These are phyloP conservation scores for Neuroscelio doddi DNA, from an alignment of 2,888 invertebrate genomes.

Conservation along the genomic window DNA sequence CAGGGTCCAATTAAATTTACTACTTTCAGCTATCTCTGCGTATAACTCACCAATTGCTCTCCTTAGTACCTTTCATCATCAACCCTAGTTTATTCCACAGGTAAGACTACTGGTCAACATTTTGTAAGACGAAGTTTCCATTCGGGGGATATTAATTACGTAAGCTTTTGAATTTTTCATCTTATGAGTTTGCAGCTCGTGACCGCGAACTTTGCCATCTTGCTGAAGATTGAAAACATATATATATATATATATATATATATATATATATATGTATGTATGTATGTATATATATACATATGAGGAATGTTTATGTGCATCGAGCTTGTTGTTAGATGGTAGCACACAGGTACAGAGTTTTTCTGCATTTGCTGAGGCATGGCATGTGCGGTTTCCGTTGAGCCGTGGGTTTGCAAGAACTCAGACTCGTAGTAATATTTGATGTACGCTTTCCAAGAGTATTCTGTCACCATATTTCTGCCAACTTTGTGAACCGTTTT, in stretches of 20 bases:
- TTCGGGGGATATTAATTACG: slow-evolving; percentile 10
- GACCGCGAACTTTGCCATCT: neutral
- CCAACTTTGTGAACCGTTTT: slow-evolving; percentile 65
- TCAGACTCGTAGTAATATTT: slow-evolving; percentile 58
- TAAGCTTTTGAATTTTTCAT: slow-evolving; percentile 17
- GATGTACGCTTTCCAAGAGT: slow-evolving; percentile 60
- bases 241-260: too few relatives aligned
- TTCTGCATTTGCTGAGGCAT: neutral
- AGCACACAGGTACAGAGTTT: slow-evolving; percentile 2
- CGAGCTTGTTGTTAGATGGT: neutral
- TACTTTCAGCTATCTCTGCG: too few relatives aligned
- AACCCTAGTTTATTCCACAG: too few relatives aligned
- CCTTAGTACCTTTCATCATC: too few relatives aligned
- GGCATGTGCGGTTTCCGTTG: slow-evolving; percentile 11
- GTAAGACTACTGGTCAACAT: too few relatives aligned
- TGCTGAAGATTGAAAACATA: too few relatives aligned
- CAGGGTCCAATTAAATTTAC: too few relatives aligned
- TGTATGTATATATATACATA: neutral
- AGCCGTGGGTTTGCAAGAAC: slow-evolving; percentile 19
- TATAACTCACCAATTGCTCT: too few relatives aligned
- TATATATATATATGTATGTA: too few relatives aligned
- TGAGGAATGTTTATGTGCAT: neutral
- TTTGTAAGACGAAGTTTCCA: slow-evolving; percentile 4
- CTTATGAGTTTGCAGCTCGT: slow-evolving; percentile 1
- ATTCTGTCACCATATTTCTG: slow-evolving; percentile 65